phyloP scores from a whole-genome alignment of 1,140 invertebrate species.

The Saccostrea cuccullata region DNA sequence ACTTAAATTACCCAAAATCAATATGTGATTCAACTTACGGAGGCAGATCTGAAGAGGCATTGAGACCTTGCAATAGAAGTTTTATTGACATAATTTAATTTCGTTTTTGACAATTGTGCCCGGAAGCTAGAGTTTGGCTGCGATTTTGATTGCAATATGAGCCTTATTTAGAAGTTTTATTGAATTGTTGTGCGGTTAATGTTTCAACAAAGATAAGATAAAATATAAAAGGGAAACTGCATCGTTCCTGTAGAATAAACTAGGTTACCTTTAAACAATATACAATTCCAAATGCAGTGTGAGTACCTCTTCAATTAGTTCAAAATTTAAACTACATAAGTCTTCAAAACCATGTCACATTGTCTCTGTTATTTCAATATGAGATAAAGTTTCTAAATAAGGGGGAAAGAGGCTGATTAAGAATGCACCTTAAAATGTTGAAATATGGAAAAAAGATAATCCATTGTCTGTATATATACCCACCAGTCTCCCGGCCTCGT shows the following conservation, averaged over 20 bases:
- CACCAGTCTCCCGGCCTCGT: constrained; percentile 77
- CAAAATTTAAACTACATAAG: background rate
- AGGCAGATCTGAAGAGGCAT: constrained; percentile 13
- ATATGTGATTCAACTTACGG: constrained; percentile 29
- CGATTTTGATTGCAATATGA: constrained; percentile 8
- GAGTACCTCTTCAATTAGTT: background rate
- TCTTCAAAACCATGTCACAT: background rate
- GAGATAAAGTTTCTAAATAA: background rate
- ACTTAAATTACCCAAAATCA: constrained; percentile 36
- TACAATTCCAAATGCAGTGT: background rate
- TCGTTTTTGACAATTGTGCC: constrained; percentile 24
- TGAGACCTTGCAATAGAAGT: constrained; percentile 22
- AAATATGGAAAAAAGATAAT: background rate
- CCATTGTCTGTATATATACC: constrained; percentile 36
- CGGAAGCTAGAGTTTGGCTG: background rate
- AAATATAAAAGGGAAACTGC: background rate
- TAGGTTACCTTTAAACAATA: background rate
- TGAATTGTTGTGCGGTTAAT: background rate
- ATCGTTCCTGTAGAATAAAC: background rate
- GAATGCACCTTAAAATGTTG: too few relatives aligned
- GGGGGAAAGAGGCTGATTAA: too few relatives aligned
- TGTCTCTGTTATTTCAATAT: background rate
- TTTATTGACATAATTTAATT: constrained; percentile 38
- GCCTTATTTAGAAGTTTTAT: constrained; percentile 28
- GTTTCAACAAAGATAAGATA: background rate